Base-by-base conservation (phyloP, 2,797 vertebrate species). In the Sebastes melanostomus region DNA sequence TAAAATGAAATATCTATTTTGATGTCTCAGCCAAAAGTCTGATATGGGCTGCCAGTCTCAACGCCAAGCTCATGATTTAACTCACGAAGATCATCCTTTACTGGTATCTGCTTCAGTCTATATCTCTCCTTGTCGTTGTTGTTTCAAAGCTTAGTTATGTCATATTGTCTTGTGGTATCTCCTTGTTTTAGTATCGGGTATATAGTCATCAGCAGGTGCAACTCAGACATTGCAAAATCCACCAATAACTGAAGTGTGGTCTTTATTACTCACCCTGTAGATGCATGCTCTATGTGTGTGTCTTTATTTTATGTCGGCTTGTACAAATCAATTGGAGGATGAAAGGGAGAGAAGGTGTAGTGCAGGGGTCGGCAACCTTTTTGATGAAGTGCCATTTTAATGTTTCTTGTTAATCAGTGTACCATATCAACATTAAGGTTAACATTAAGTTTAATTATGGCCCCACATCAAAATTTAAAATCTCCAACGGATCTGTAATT, bases 1-100 rank as follows among this genome's bases (percentile, higher is more conserved):
- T 77, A 16, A 83, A 80, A 50, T 86, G n/a, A 79, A 77, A 87
- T 85, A 85, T 80, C 79, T 73, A 72, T 66, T 82, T 66, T 30
- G 65, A 80, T 66, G 59, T 76, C 16, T 60, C 55, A 55, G 24
- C 52, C 67, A 60, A 62, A 73, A 72, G 71, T 80, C 54, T 59
- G 52, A 86, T 82, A 63, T 58, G 50, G 9, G 54, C 14, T 77
- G 71, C 36, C 83, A 79, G 25, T 83, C 69, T 77, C 52, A 55
- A 24, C 36, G 29, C 69, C 20, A 65, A 42, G 30, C 13, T 63
- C n/a, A 16, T 50, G 34, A 60, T 78, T 75, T 73, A 32, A 55
- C 4, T 76, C 29, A 55, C 29, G 62, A 14, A 54, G 5, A 72
- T 79, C 61, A 42, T 67, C 50, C 60, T 8, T 78, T 75, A 30